These are phyloP conservation scores for Steinernema carpocapsae DNA, from an alignment of 2,888 invertebrate genomes.

Conservation along the genomic window DNA sequence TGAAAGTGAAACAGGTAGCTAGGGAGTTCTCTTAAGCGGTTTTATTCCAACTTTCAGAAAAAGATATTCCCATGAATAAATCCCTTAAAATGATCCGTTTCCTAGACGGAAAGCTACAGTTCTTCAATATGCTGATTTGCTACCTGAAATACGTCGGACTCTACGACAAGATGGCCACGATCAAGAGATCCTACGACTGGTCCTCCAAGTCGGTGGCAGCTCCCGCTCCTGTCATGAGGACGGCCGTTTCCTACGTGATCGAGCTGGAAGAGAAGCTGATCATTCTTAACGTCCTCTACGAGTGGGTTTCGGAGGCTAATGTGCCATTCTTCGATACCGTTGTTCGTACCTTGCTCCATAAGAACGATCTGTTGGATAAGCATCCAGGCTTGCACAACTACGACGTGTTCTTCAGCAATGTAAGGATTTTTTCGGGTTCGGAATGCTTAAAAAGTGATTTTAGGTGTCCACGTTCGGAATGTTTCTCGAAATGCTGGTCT, in stretches of 20 bases:
- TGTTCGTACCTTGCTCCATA: background rate
- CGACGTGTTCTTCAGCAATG: background rate
- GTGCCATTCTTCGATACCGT: background rate
- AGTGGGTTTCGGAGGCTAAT: slow-evolving; percentile 1
- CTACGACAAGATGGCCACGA: background rate
- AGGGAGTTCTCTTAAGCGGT: background rate
- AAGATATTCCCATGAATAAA: background rate
- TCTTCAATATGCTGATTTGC: slow-evolving; percentile 1
- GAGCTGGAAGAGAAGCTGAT: background rate
- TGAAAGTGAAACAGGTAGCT: background rate
- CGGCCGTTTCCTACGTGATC: background rate
- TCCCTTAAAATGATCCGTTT: background rate
- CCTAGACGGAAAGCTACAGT: background rate
- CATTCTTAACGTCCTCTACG: background rate
- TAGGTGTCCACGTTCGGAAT: background rate
- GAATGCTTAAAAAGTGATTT: background rate
- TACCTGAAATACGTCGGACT: background rate
- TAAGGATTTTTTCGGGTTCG: background rate
- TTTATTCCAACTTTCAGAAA: background rate
- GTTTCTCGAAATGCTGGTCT: background rate
- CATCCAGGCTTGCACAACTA: background rate
- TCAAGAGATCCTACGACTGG: background rate
- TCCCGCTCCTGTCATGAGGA: too few species aligned
- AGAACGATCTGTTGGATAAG: background rate
- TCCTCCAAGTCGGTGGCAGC: too few species aligned